These are phyloP conservation scores for Cryptus armator DNA, from an alignment of 2,888 invertebrate genomes.

Conservation along the genomic window DNA sequence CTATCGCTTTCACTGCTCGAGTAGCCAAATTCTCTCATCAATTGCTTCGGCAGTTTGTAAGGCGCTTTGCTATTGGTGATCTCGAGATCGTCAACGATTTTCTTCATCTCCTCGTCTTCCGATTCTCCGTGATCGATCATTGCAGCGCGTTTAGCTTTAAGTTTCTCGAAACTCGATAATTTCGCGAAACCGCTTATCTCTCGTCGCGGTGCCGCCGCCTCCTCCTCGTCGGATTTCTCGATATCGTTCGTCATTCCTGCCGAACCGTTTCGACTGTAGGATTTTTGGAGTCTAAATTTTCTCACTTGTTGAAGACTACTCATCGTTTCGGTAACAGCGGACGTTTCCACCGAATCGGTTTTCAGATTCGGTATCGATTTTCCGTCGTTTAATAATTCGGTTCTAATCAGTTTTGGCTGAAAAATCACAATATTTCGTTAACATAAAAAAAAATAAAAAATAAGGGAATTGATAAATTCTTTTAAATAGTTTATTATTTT, in stretches of 20 bases:
- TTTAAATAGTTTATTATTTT: constrained; percentile 7
- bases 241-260: constrained; percentile 43
- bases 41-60: constrained; percentile 70
- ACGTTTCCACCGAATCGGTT: constrained; percentile 38
- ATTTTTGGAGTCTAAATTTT: constrained; percentile 78
- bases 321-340: constrained; percentile 77
- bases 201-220: constrained; percentile 21
- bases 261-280: constrained; percentile 68
- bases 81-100: constrained; percentile 58
- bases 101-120: constrained; percentile 65
- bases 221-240: constrained; percentile 59
- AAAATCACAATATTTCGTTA: constrained; percentile 42
- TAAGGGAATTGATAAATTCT: background rate
- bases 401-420: constrained; percentile 70
- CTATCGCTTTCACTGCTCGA: constrained; percentile 73
- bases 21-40: constrained; percentile 71
- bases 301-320: constrained; percentile 77
- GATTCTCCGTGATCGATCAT: constrained; percentile 59
- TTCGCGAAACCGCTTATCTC: constrained; percentile 27
- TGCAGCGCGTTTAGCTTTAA: constrained; percentile 50
- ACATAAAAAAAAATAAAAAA: constrained; percentile 16
- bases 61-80: constrained; percentile 58
- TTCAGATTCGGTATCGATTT: constrained; percentile 65
- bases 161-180: constrained; percentile 60
- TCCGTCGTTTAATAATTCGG: constrained; percentile 71